Conservation (phyloP, 1,140 invertebrate species). For the Xylocopa sonorina region DNA sequence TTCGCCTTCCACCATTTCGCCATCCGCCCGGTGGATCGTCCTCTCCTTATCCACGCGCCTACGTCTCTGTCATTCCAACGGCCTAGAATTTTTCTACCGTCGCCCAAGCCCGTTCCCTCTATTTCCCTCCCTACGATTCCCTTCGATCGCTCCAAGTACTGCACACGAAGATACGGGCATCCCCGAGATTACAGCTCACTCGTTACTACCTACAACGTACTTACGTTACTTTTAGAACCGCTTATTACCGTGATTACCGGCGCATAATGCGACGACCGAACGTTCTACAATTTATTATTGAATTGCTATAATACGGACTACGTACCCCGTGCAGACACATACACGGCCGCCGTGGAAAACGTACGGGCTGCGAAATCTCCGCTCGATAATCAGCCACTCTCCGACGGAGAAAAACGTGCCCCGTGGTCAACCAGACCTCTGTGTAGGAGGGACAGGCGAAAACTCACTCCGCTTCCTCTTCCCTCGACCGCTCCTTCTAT, state of each 20-base stretch:
- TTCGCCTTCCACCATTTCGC: not conserved
- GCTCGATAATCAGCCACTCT: slow-evolving; percentile 6
- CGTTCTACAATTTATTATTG: slow-evolving; percentile 79
- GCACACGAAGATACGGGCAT: slow-evolving; percentile 43
- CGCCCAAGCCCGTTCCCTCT: not conserved
- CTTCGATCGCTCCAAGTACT: slow-evolving; percentile 26
- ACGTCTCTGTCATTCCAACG: not conserved
- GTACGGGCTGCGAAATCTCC: slow-evolving; percentile 23
- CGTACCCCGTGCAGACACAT: slow-evolving; percentile 33
- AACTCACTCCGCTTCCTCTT: slow-evolving; percentile 5
- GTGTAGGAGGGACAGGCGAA: not conserved
- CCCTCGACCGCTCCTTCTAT: no score
- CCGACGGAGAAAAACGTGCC: not conserved
- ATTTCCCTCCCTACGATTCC: slow-evolving; percentile 24
- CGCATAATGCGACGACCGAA: slow-evolving; percentile 74
- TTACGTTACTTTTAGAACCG: slow-evolving; percentile 77
- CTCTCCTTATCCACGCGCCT: not conserved
- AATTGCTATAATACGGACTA: slow-evolving; percentile 74
- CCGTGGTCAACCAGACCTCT: no score
- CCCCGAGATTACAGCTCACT: slow-evolving; percentile 73
- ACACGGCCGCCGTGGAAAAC: slow-evolving; percentile 54
- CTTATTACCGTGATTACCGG: slow-evolving; percentile 78
- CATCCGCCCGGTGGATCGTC: not conserved
- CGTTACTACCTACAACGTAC: slow-evolving; percentile 78
- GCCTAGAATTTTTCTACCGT: not conserved